Conservation (phyloP, 2,797 vertebrate genomes). For the Cygnus olor region DNA sequence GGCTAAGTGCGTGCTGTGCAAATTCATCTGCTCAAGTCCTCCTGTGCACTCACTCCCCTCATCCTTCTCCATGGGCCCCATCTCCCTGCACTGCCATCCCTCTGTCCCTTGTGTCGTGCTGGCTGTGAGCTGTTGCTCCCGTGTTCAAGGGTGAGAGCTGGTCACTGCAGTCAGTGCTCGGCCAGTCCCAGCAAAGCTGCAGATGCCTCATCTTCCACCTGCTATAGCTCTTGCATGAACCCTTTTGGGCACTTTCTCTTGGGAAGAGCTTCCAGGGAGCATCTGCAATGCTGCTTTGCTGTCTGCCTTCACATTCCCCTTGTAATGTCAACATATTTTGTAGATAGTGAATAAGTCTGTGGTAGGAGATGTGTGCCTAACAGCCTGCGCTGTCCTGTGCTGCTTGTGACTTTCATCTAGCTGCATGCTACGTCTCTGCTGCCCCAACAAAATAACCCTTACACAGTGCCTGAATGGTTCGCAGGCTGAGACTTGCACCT, state of each 20-base stretch:
- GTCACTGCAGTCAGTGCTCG: not conserved
- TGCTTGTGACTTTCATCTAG: not conserved
- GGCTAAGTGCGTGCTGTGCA: not conserved
- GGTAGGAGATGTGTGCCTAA: not conserved
- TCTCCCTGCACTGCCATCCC: not conserved
- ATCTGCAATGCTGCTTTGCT: not conserved
- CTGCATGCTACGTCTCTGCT: not conserved
- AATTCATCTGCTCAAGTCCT: constrained; percentile 12
- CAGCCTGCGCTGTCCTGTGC: rapidly evolving
- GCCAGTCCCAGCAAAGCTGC: not conserved
- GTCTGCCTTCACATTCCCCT: not conserved
- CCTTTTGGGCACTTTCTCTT: not conserved
- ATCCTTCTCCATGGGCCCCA: not conserved
- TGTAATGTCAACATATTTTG: not conserved
- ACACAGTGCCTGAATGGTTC: not conserved
- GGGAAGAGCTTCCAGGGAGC: not conserved
- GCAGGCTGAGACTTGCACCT: not conserved
- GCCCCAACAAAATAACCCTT: not conserved
- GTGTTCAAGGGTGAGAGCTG: not conserved
- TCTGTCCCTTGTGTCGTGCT: not conserved
- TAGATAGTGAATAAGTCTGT: not conserved
- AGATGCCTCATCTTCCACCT: not conserved
- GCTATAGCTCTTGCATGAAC: not conserved
- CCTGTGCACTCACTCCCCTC: not conserved
- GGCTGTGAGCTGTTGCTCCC: not conserved